phyloP scores from a whole-genome alignment of 1,140 invertebrate species.

The Trissolcus basalis region DNA sequence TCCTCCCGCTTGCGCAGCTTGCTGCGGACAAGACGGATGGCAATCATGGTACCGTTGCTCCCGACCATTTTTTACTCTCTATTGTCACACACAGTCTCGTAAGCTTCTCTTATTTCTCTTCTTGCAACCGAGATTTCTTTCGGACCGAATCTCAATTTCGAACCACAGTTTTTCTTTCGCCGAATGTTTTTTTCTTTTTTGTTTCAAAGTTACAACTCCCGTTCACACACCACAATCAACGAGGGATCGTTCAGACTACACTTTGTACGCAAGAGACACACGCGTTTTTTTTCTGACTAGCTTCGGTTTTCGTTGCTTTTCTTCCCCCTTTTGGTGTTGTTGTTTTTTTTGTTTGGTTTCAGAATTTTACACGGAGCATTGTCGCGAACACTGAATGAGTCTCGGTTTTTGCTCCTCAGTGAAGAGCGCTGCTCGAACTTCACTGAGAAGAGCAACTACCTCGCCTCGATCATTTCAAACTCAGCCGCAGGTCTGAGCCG shows the following conservation, averaged over 20 bases:
- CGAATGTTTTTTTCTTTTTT: too few species aligned
- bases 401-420: constrained; percentile 38
- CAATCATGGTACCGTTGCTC: constrained; percentile 87
- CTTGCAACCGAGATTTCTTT: too few species aligned
- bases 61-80: constrained; percentile 81
- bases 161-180: too few species aligned
- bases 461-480: constrained; percentile 64
- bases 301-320: constrained; percentile 38
- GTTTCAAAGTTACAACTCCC: neutral
- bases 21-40: constrained; percentile 90
- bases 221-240: constrained; percentile 4
- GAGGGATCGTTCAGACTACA: constrained; percentile 2
- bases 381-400: neutral
- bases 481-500: constrained; percentile 65
- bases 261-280: constrained; percentile 1
- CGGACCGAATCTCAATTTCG: too few species aligned
- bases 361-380: neutral
- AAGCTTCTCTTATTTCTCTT: too few species aligned
- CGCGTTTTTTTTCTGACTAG: constrained; percentile 61
- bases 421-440: constrained; percentile 61
- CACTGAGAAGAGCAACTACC: constrained; percentile 58
- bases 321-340: neutral
- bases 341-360: constrained; percentile 1
- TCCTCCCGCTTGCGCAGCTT: constrained; percentile 89
- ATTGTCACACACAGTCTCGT: constrained; percentile 69